Base-by-base conservation (phyloP, 2,888 invertebrate genomes). In the Drosophila seclusa region DNA sequence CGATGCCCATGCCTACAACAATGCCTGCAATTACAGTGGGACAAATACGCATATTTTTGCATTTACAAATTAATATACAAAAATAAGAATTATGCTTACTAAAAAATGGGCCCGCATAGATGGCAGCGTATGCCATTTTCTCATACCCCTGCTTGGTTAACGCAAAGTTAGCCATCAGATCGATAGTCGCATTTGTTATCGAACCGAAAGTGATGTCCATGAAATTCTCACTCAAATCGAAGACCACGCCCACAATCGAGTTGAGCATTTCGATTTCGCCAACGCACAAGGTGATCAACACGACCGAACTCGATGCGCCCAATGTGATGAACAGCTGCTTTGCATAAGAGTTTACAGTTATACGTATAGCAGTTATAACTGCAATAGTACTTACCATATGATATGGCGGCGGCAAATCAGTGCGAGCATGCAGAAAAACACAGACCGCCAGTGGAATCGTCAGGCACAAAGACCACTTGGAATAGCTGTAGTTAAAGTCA, bases 81-180 rank as follows among this genome's bases (percentile, higher is more conserved):
- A 18, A 10, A 13, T 24, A 7, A 16, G 13, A 29, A 10, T 16
- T 13, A 24, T 13, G 61, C 78, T 76, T 62, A 84, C 87, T 76
- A 40, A 76, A 80, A 24, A 87, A 61, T 0, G 82, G 66, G 0
- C 73, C 66, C 2, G 86, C 86, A 24, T 68, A 64, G 24, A 67
- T 55, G 10, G 73, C 74, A 1, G 83, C 81, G 24, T 71, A 86
- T 0, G 76, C 86, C 86, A 83, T 83, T 40, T 62, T 76, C 32
- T 83, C 86, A 31, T 76, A 81, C 7, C 83, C 83, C 31, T 83
- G 72, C 32, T 58, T 27, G 16, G 72, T 57, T 32, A 83, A 57
- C 4, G 65, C 36, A 2, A 48, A 29, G 7, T 72, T 74, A 29
- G 81, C 21, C 27, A 83, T 24, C 6, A 83, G 31, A 16, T 81